These are phyloP conservation scores for Amyelois transitella DNA, from an alignment of 1,140 invertebrate species.

Conservation along the genomic window DNA sequence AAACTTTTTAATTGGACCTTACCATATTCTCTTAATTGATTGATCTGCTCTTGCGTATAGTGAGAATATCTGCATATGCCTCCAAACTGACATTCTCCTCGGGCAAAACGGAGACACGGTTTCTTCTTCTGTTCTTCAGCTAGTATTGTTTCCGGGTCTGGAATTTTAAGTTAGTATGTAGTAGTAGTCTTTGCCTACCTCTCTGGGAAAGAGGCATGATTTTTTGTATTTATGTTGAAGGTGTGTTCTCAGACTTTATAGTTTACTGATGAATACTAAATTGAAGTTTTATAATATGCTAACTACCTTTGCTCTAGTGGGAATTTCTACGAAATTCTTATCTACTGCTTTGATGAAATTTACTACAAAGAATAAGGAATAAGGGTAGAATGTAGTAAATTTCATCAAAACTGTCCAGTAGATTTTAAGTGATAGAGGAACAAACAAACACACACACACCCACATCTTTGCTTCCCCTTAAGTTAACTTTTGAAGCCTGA, in stretches of 20 bases:
- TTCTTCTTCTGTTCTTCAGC: constrained; percentile 76
- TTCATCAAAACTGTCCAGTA: no score
- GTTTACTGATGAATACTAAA: background rate
- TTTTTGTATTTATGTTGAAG: background rate
- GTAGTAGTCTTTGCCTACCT: no score
- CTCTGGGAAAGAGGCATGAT: no score
- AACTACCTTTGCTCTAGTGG: no score
- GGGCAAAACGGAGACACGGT: constrained; percentile 75
- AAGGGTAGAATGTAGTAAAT: no score
- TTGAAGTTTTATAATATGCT: background rate
- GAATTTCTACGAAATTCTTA: no score
- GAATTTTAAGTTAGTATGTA: constrained; percentile 15
- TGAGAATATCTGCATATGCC: constrained; percentile 78
- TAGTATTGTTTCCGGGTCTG: constrained; percentile 77
- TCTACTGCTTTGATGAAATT: background rate
- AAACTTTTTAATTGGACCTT: constrained; percentile 21
- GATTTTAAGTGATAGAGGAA: no score
- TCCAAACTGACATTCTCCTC: constrained; percentile 78
- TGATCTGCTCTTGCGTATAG: constrained; percentile 75
- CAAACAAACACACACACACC: no score
- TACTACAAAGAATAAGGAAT: background rate
- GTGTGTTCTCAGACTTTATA: background rate
- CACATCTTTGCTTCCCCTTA: no score
- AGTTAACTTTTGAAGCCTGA: no score
- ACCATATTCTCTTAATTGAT: constrained; percentile 75